Percentiles rank a stretch among this genome's conserved stretches.
Conservation (phyloP, 1,140 invertebrate genomes). For the Andrena cerasifolii region DNA sequence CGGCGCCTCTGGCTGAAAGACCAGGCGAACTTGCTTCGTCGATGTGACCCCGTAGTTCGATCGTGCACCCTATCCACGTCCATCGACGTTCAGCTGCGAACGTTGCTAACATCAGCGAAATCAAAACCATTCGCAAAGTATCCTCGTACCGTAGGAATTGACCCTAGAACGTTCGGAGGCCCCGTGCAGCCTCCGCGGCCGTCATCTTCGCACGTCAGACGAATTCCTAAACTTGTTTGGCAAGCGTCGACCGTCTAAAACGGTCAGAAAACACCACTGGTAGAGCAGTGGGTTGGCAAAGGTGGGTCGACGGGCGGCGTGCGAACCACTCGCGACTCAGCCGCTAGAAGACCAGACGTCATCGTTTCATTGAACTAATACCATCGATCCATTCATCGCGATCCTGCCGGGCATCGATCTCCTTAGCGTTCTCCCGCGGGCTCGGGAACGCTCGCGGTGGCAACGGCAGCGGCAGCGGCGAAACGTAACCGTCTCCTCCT, state of each 20-base stretch:
- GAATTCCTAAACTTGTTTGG: background rate
- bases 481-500: constrained; percentile 54
- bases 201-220: background rate
- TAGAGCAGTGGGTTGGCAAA: background rate
- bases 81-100: background rate
- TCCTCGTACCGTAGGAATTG: background rate
- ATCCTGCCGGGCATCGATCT: background rate
- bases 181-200: background rate
- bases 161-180: too few species aligned
- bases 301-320: background rate
- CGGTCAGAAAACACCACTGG: constrained; percentile 9
- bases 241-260: background rate
- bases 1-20: background rate
- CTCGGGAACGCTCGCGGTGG: constrained; percentile 11
- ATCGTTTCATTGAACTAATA: background rate
- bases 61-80: background rate
- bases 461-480: constrained; percentile 11
- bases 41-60: constrained; percentile 29
- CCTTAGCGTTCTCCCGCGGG: constrained; percentile 4
- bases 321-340: background rate
- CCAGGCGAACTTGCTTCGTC: background rate
- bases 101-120: background rate
- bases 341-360: background rate
- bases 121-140: background rate
- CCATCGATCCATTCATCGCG: background rate